phyloP scores from a whole-genome alignment of 2,113 vertebrate species.

The Cheilinus undulatus region DNA sequence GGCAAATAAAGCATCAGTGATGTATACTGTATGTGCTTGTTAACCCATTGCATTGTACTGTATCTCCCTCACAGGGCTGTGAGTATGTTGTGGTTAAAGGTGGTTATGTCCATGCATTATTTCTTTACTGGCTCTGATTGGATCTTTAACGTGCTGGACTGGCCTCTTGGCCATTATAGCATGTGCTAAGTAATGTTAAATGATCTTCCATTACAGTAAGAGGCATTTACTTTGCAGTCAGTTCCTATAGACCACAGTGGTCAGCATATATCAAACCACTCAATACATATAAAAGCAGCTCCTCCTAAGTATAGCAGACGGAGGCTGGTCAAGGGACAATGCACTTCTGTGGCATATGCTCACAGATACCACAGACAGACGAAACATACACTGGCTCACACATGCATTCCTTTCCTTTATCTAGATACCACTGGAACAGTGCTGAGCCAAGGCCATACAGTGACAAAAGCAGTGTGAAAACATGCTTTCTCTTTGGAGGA shows the following conservation, averaged over 20 bases:
- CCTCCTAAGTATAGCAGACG: conserved; percentile 6
- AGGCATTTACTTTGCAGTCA: conserved; percentile 62
- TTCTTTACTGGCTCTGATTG: conserved; percentile 45
- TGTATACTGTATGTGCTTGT: too few relatives aligned
- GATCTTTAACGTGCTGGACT: conserved; percentile 23
- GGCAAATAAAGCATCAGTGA: too few relatives aligned
- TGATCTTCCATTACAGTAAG: conserved; percentile 66
- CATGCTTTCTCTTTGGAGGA: conserved; percentile 69
- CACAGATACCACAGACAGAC: conserved; percentile 56
- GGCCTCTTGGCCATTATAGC: conserved; percentile 64
- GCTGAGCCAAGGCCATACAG: conserved; percentile 60
- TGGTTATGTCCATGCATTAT: conserved; percentile 45
- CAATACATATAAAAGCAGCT: conserved; percentile 45
- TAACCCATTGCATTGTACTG: background rate
- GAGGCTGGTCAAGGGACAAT: conserved; percentile 38
- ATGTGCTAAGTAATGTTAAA: conserved; percentile 54
- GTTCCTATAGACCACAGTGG: conserved; percentile 63
- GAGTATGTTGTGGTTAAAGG: conserved; percentile 48
- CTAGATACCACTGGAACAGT: conserved; percentile 54
- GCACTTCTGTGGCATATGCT: conserved; percentile 37
- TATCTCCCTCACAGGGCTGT: conserved; percentile 1
- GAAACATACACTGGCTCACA: conserved; percentile 48
- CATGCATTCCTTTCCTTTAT: conserved; percentile 62
- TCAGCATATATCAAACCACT: conserved; percentile 40
- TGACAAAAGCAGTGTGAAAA: conserved; percentile 70